These are phyloP conservation scores for Corythornis vintsioides DNA, from an alignment of 2,113 vertebrate species.

Conservation along the genomic window DNA sequence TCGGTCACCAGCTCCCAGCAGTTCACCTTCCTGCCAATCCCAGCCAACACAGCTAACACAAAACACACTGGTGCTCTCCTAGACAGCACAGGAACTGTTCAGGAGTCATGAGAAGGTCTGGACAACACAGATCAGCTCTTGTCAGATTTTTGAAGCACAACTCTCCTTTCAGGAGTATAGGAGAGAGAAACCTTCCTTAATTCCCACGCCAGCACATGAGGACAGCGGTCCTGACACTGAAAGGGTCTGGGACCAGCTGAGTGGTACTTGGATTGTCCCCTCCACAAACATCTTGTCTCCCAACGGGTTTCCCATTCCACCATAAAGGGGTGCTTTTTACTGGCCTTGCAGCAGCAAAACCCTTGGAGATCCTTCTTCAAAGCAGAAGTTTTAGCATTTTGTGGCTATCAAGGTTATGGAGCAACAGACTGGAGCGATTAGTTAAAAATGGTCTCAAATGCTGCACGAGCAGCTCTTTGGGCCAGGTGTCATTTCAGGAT, in stretches of 20 bases:
- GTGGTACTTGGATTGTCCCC: neutral
- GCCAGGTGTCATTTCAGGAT: conserved; percentile 44
- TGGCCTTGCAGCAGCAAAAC: neutral
- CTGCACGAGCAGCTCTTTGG: neutral
- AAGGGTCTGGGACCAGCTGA: neutral
- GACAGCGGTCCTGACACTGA: neutral
- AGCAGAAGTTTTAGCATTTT: neutral
- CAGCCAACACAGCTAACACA: neutral
- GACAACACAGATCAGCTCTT: neutral
- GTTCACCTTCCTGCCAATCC: neutral
- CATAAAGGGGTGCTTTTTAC: neutral
- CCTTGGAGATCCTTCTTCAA: neutral
- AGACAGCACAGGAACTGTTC: fast-evolving
- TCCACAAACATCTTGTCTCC: neutral
- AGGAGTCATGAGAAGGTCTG: neutral
- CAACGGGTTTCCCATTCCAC: neutral
- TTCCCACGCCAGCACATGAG: neutral
- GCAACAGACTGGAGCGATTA: neutral
- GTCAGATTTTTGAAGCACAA: neutral
- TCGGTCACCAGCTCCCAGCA: neutral
- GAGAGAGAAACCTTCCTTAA: neutral
- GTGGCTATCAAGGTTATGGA: neutral
- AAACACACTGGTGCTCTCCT: neutral
- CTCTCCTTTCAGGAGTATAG: neutral
- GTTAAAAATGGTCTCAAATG: neutral